Evolutionary conservation across 2,797 vertebrate genomes (phyloP).

Genomic region (Psittacula derbiana): DNA sequence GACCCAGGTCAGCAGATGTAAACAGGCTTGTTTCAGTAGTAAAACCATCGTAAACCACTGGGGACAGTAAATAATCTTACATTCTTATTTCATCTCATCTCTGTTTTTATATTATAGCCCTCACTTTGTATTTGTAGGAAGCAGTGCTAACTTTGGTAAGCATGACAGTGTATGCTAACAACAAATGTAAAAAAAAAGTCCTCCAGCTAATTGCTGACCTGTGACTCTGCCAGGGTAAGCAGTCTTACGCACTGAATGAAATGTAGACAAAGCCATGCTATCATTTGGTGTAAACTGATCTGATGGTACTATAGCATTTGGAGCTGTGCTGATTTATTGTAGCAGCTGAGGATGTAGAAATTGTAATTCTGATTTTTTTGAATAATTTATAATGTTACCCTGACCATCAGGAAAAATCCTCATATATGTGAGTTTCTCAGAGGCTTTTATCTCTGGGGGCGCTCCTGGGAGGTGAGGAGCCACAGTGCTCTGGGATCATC

Average conservation of each 20-base stretch:
- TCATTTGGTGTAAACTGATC: slow-evolving; percentile 5
- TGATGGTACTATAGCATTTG: not conserved
- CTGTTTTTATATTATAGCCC: not conserved
- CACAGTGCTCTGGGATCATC: fast-evolving
- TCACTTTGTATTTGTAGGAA: not conserved
- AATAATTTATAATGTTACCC: not conserved
- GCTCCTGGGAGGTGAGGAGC: not conserved
- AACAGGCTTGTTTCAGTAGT: not conserved
- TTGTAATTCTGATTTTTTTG: not conserved
- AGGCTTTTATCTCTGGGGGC: not conserved
- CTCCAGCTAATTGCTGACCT: not conserved
- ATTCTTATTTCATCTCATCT: not conserved
- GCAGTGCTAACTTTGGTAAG: not conserved
- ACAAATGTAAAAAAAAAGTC: not conserved
- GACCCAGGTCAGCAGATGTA: not conserved
- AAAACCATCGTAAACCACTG: not conserved
- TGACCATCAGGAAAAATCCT: not conserved
- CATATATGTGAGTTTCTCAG: fast-evolving
- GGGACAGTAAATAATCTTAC: not conserved
- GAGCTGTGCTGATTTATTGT: slow-evolving; percentile 32
- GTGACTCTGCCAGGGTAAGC: not conserved
- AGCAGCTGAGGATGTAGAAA: slow-evolving; percentile 39
- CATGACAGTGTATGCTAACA: not conserved
- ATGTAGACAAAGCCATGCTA: not conserved
- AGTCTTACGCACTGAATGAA: not conserved